Evolutionary conservation across 2,113 vertebrate genomes (phyloP), one percentile per base, ranked within the genome.

Genomic region (Heliornis fulica): DNA sequence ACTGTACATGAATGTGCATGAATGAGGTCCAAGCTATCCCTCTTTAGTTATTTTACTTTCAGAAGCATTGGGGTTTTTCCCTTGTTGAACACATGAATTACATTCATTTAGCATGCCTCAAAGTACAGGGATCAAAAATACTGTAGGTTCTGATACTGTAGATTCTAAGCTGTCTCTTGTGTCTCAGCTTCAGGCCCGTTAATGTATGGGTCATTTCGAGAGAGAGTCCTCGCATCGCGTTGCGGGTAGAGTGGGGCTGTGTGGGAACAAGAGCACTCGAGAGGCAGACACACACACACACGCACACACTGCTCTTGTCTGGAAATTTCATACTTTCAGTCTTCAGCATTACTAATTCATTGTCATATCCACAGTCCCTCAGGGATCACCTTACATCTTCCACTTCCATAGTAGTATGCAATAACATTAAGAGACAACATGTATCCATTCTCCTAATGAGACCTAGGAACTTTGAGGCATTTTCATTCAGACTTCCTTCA

Each of bases 291-390:
- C 9, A 21, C 36, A 15, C 1, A 5, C 6, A 36, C 0, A 8
- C 17, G 22, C 60, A 20, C 32, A 28, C 6, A 0, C 6, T 40
- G 38, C 26, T 41, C 63, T 5, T 34, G 11, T 2, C 43, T 60
- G 43, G 14, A 54, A 40, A 9, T 17, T 25, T 9, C 0, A 1
- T 6, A 34, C 6, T 25, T 9, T 2, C 4, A 23, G 23, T 8
- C 12, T 48, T 74, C 10, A 10, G 26, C 18, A 21, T 18, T 21
- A 45, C 22, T 28, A 38, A 2, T 10, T 18, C 46, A 6, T 1
- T 5, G 32, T 23, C 31, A 41, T 4, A 28, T 1, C 13, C 57
- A 61, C 12, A 41, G 40, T 68, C 60, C 59, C 48, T 8, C 14
- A 48, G 63, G 11, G 8, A 54, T 41, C 53, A 63, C 29, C 53